Percentiles rank a stretch among this genome's conserved stretches.
These are phyloP conservation scores for Chelidonichthys spinosus DNA, from an alignment of 2,797 vertebrate species.

Conservation along the genomic window DNA sequence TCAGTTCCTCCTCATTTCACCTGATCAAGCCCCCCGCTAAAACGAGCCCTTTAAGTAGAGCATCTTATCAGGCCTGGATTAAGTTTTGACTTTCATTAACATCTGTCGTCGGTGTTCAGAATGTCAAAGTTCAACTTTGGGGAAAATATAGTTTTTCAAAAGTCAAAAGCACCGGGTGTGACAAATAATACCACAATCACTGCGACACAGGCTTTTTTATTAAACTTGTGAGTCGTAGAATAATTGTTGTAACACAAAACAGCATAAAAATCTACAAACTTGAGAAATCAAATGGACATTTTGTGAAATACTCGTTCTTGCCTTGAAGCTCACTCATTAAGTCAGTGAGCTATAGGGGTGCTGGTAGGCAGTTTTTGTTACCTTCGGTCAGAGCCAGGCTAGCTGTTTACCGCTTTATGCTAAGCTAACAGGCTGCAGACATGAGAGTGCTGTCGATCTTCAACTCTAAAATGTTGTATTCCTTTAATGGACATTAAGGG, in stretches of 20 bases:
- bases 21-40: slow-evolving; percentile 75
- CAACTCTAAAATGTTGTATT: background rate
- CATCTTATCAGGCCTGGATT: slow-evolving; percentile 81
- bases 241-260: background rate
- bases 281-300: background rate
- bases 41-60: slow-evolving; percentile 71
- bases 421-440: background rate
- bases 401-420: background rate
- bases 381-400: background rate
- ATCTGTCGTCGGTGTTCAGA: slow-evolving; percentile 70
- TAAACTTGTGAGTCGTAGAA: background rate
- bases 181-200: background rate
- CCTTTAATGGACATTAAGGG: background rate
- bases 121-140: slow-evolving; percentile 74
- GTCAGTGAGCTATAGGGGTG: background rate
- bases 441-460: background rate
- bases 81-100: slow-evolving; percentile 82
- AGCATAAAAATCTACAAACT: background rate
- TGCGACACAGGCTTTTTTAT: background rate
- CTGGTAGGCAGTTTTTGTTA: background rate
- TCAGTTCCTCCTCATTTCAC: slow-evolving; percentile 84
- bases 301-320: background rate
- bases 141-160: slow-evolving; percentile 38
- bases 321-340: background rate
- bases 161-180: slow-evolving; percentile 27